Percentiles rank a stretch among this genome's conserved stretches.
Conservation (phyloP, 2,113 vertebrate species). For the Microcebus tavaratra region DNA sequence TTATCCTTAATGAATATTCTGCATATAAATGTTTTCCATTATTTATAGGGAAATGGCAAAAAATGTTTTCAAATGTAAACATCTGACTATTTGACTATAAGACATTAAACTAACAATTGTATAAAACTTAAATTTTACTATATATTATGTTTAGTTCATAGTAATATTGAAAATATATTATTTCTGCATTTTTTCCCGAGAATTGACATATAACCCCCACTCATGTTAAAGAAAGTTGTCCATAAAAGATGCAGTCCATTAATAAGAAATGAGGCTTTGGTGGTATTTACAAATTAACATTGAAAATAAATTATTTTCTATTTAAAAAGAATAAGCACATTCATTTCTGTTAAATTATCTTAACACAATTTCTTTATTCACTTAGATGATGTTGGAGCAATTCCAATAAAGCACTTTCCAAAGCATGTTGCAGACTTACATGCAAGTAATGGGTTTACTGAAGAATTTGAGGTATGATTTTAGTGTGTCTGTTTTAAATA, state of each 20-base stretch:
- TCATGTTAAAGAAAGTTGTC: not conserved
- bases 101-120: not conserved
- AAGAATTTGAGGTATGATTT: constrained; percentile 95
- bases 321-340: not conserved
- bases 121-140: not conserved
- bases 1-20: constrained; percentile 64
- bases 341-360: constrained; percentile 57
- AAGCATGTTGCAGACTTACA: constrained; percentile 95
- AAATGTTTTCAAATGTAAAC: constrained; percentile 64
- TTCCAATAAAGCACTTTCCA: constrained; percentile 93
- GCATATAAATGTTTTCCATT: constrained; percentile 47
- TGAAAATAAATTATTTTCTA: not conserved
- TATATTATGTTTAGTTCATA: not conserved
- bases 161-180: constrained; percentile 30
- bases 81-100: constrained; percentile 54
- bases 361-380: constrained; percentile 67
- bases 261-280: not conserved
- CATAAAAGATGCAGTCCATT: not conserved
- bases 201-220: not conserved
- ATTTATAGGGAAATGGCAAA: constrained; percentile 57
- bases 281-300: constrained; percentile 24
- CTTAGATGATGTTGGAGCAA: constrained; percentile 90
- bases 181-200: constrained; percentile 19
- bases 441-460: constrained; percentile 90
- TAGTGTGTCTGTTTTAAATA: constrained; percentile 68